These are phyloP conservation scores for Epizoanthus rinbou DNA, from an alignment of 92 coral and sea anemone species.

Conservation along the genomic window DNA sequence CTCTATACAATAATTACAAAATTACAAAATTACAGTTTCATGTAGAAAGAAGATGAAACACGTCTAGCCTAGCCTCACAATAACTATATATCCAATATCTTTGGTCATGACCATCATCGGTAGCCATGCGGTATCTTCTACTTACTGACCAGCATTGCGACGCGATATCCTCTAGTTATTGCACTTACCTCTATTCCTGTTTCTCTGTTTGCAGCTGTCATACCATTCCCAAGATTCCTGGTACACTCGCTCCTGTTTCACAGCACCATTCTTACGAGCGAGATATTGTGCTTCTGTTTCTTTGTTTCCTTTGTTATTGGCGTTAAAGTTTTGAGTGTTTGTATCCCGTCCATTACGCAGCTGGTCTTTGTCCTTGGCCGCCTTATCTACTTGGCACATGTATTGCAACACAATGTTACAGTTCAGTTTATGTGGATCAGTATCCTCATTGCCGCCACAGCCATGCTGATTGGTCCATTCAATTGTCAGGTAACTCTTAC, in stretches of 20 bases:
- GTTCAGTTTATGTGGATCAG: slow-evolving; percentile 94
- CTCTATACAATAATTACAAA: too few species aligned
- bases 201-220: slow-evolving; percentile 82
- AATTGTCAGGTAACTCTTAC: slow-evolving; percentile 82
- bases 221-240: slow-evolving; percentile 98
- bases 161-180: background rate
- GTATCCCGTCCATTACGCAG: slow-evolving; percentile 84
- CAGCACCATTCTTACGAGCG: slow-evolving; percentile 58
- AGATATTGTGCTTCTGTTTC: slow-evolving; percentile 59
- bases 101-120: too few species aligned
- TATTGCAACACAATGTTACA: slow-evolving; percentile 85
- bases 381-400: slow-evolving; percentile 74
- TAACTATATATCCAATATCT: too few species aligned
- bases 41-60: too few species aligned
- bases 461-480: slow-evolving; percentile 99
- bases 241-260: slow-evolving; percentile 59
- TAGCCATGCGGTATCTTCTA: too few species aligned
- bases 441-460: slow-evolving; percentile 90
- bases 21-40: too few species aligned
- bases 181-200: slow-evolving; percentile 78
- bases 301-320: slow-evolving; percentile 22
- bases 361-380: slow-evolving; percentile 45
- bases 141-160: too few species aligned
- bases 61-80: too few species aligned
- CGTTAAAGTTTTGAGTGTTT: slow-evolving; percentile 73